phyloP scores from a whole-genome alignment of 2,113 vertebrate species.

The Lagopus leucura region DNA sequence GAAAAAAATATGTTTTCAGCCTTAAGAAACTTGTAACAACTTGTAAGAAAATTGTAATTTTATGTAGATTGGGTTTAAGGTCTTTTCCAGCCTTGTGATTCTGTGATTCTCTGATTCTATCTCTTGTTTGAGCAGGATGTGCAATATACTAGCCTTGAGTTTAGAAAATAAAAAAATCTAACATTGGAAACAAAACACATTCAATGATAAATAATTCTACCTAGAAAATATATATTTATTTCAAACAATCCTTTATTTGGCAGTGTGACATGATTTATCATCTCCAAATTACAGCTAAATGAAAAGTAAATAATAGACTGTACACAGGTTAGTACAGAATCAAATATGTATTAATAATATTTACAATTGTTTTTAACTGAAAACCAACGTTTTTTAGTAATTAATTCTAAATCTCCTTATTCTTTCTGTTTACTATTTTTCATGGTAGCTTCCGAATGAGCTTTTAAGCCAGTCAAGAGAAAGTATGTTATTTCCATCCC shows the following conservation, averaged over 20 bases:
- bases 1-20: neutral
- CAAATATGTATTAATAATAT: constrained; percentile 45
- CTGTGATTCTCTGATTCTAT: no score
- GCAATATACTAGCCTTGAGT: neutral
- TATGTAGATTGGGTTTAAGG: neutral
- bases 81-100: no score
- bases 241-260: neutral
- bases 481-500: constrained; percentile 75
- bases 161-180: neutral
- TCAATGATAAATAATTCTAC: neutral
- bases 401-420: neutral
- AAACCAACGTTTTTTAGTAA: neutral
- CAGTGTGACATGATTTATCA: constrained; percentile 5
- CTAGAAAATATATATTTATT: neutral
- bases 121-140: neutral
- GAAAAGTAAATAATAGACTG: neutral
- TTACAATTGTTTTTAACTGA: constrained; percentile 34
- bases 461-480: constrained; percentile 69
- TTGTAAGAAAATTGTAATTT: neutral
- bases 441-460: constrained; percentile 34
- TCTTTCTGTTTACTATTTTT: constrained; percentile 42
- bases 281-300: neutral
- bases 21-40: neutral
- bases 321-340: constrained; percentile 26
- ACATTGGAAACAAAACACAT: neutral